Evolutionary conservation across 2,113 vertebrate genomes (phyloP), one percentile per base, ranked within the genome.

Genomic region (Polypterus bichir): DNA sequence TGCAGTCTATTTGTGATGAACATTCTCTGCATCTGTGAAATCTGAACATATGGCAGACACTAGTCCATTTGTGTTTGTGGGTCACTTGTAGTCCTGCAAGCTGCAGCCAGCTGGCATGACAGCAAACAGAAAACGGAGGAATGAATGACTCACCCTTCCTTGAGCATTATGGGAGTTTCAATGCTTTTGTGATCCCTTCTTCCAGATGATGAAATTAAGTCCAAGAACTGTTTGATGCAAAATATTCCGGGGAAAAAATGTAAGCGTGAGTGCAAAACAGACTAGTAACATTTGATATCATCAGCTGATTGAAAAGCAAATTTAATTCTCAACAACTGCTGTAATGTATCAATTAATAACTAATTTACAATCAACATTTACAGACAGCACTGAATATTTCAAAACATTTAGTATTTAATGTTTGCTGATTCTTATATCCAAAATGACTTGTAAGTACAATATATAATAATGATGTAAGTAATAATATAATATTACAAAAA

Each of bases 131-230:
- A 9, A 59, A 59, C 6, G 46, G 9, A 59, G 27, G 44, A 59
- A 45, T n/a, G 6, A 27, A 6, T n/a, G 53, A 44, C 90, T 87
- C 83, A 99, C 96, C 96, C 96, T 74, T 99, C 96, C 76, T 98
- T 99, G 59, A 99, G 90, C 80, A 99, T 83, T 79, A 98, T 97
- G 7, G 94, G 91, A 1, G 94, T 95, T 70, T 98, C 94, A 65
- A 96, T 91, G 62, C 92, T 94, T 71, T 90, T 98, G 77, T 94
- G 92, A 77, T 97, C 92, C 85, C 88, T 92, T 71, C 91, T 91
- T 62, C 94, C 94, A 1, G 96, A 99, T 6, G 94, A 96, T 4
- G 94, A 99, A 78, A 99, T 99, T 77, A 99, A 76, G 73, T 99
- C 96, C 68, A 99, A 78, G 74, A 99, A 99, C 96, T 99, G 9